Percentiles rank a stretch among this genome's conserved stretches.
Conservation (phyloP, 64 coral and sea anemone species). For the Stichodactyla mertensii region DNA sequence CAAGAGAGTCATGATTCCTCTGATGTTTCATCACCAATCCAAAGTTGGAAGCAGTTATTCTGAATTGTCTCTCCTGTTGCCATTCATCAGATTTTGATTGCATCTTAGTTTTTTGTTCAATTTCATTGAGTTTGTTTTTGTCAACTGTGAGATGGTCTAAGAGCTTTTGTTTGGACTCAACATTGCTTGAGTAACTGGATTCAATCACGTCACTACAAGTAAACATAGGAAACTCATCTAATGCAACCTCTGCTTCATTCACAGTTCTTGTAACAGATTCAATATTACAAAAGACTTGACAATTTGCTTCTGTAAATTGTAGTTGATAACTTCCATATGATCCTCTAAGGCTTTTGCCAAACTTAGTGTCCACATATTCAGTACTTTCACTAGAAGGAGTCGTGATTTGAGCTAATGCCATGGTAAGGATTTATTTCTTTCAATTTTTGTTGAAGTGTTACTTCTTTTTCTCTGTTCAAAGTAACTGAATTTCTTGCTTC, state of each 20-base stretch:
- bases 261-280: neutral
- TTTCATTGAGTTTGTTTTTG: constrained; percentile 40
- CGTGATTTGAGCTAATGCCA: constrained; percentile 12
- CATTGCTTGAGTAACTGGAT: neutral
- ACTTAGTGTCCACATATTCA: constrained; percentile 37
- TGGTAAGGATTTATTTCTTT: constrained; percentile 42
- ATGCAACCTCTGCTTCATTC: neutral
- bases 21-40: constrained; percentile 22
- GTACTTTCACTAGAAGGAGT: constrained; percentile 26
- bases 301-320: constrained; percentile 32
- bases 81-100: constrained; percentile 38
- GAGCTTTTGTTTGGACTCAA: constrained; percentile 22
- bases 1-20: constrained; percentile 51
- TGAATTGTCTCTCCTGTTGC: constrained; percentile 45
- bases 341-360: constrained; percentile 44
- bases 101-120: constrained; percentile 35
- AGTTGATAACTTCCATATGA: constrained; percentile 49
- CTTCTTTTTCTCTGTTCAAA: constrained; percentile 26
- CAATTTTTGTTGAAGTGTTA: constrained; percentile 14
- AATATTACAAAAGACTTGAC: constrained; percentile 34
- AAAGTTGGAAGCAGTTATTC: constrained; percentile 66
- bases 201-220: neutral
- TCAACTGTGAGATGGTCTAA: neutral
- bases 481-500: constrained; percentile 38
- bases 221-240: neutral